Evolutionary conservation across 2,113 vertebrate species (phyloP), one percentile per base, ranked within the genome.

Genomic region (Verasper variegatus): DNA sequence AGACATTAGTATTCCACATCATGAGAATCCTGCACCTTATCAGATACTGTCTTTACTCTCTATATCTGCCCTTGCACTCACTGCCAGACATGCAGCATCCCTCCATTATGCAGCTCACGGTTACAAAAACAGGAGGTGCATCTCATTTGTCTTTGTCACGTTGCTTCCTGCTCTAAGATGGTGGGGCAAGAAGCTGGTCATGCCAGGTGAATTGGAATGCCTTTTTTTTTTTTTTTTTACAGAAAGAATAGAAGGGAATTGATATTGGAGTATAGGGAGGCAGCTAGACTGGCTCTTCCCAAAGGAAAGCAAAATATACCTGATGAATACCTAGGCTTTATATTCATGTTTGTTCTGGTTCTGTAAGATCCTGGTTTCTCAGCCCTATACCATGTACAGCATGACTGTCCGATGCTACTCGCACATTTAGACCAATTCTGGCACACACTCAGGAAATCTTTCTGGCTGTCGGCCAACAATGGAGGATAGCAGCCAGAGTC

Each of bases 141-240:
- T 26, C 64, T 62, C 47, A 62, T 74, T 56, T 55, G 14, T 61
- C 67, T 70, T 78, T 14, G 40, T 71, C 63, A 68, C 21, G 9
- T 55, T 23, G 31, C 13, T 15, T 24, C 11, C 42, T 18, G 42
- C 9, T 18, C n/a, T 10, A 23, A 20, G 1, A 58, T 14, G 0
- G 27, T 18, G 18, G 11, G 10, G 15, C 6, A 49, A 15, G 42
- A 63, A 1, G 51, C 52, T 42, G 10, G 40, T 42, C 40, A 42
- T 11, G 40, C 40, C 40, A 13, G 40, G 12, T 51, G 26, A 31
- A 18, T 26, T 7, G 24, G 56, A 21, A 5, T 11, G 17, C 27
- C 17, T 52, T 20, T 21, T 23, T 23, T 35, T 47, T 17, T 14
- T 47, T 45, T 17, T 47, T 10, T 35, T 1, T 8, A 47, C 12